Evolutionary conservation across 2,797 vertebrate genomes (phyloP).

Genomic region (Decapterus maruadsi): DNA sequence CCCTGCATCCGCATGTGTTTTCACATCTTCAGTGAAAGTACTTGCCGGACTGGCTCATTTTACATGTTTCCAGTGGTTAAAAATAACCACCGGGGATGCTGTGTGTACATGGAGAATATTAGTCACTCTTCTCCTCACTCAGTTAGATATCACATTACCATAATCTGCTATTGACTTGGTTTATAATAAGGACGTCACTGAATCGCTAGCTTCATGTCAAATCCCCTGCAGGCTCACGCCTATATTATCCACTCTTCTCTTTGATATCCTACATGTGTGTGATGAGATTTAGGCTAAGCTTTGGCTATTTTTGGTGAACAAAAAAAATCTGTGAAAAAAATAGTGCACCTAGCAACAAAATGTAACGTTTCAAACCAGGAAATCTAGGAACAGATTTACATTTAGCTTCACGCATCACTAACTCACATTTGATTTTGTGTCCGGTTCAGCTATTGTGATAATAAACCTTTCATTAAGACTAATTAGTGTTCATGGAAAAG

Average conservation of each 20-base stretch:
- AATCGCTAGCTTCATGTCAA: constrained; percentile 75
- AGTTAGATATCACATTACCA: constrained; percentile 81
- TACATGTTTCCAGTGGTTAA: constrained; percentile 65
- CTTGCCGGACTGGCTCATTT: constrained; percentile 45
- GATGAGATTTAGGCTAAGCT: constrained; percentile 64
- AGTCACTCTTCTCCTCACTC: constrained; percentile 72
- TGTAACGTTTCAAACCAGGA: constrained; percentile 13
- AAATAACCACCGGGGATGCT: constrained; percentile 70
- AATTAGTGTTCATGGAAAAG: constrained; percentile 68
- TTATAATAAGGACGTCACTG: constrained; percentile 75
- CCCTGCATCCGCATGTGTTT: constrained; percentile 16
- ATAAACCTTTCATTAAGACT: constrained; percentile 68
- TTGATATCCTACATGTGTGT: constrained; percentile 65
- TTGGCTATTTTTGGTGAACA: constrained; percentile 56
- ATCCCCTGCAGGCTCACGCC: constrained; percentile 70
- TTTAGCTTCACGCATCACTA: constrained; percentile 18
- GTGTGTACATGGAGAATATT: constrained; percentile 69
- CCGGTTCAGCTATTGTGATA: constrained; percentile 31
- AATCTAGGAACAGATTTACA: constrained; percentile 14
- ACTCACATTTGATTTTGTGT: constrained; percentile 60
- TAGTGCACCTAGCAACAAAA: constrained; percentile 32
- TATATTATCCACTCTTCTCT: constrained; percentile 70
- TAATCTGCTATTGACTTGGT: constrained; percentile 84
- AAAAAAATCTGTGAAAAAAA: constrained; percentile 12
- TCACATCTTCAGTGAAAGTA: constrained; percentile 25